Percentiles rank a stretch among this genome's conserved stretches.
phyloP scores from a whole-genome alignment of 2,888 invertebrate genomes.

The Harpalus rufipes region DNA sequence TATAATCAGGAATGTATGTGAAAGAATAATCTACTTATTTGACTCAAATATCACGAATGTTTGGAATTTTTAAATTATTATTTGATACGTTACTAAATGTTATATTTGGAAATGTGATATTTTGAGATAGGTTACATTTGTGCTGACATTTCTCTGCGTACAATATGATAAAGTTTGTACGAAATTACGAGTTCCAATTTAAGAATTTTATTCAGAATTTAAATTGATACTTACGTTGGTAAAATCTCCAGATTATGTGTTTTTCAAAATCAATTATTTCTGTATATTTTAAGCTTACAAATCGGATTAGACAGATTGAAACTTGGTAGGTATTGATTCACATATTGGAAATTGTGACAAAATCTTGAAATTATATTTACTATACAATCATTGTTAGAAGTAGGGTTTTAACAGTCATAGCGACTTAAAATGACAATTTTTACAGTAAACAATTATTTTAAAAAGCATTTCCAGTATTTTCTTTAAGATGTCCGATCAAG shows the following conservation, averaged over 20 bases:
- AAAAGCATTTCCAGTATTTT: too few relatives aligned
- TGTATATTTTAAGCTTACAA: slow-evolving; percentile 9
- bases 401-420: not conserved
- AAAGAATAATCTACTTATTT: too few relatives aligned
- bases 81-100: not conserved
- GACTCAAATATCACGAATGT: too few relatives aligned
- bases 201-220: slow-evolving; percentile 1
- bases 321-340: not conserved
- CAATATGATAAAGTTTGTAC: not conserved
- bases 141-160: not conserved
- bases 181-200: not conserved
- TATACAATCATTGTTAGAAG: not conserved
- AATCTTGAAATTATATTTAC: not conserved
- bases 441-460: too few relatives aligned
- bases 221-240: not conserved
- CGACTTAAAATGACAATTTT: too few relatives aligned
- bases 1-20: too few relatives aligned
- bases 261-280: slow-evolving; percentile 10
- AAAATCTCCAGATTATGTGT: not conserved
- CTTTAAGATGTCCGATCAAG: too few relatives aligned
- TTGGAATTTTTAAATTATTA: too few relatives aligned
- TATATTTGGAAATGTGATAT: not conserved
- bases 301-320: slow-evolving; percentile 24
- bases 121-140: not conserved
- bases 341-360: not conserved